phyloP scores from a whole-genome alignment of 2,797 vertebrate genomes.

The Oryzias sinensis region DNA sequence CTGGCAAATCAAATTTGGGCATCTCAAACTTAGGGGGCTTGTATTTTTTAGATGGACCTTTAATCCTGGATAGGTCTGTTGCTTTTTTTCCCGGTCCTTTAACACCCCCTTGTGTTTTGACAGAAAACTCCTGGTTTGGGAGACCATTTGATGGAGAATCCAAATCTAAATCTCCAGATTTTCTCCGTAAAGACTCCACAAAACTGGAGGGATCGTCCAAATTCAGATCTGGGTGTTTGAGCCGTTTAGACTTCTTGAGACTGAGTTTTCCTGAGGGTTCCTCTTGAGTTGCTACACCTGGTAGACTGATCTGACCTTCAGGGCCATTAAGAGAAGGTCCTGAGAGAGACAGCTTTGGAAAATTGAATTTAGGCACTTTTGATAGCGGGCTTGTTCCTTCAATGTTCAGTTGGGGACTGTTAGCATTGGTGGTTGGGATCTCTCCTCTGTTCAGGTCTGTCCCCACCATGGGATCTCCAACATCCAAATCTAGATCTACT shows the following conservation, averaged over 20 bases:
- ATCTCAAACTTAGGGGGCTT: conserved; percentile 59
- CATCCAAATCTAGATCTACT: background rate
- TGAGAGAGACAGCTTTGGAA: conserved; percentile 43
- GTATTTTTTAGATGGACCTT: conserved; percentile 41
- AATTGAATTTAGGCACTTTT: conserved; percentile 58
- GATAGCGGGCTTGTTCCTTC: conserved; percentile 39
- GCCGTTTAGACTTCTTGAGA: conserved; percentile 42
- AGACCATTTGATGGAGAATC: conserved; percentile 29
- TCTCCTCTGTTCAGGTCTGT: conserved; percentile 25
- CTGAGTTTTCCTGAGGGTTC: conserved; percentile 33
- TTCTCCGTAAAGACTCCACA: conserved; percentile 2
- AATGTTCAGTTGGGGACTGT: conserved; percentile 38
- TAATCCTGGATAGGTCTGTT: conserved; percentile 19
- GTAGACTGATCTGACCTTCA: conserved; percentile 26
- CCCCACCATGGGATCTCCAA: conserved; percentile 12
- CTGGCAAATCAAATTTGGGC: conserved; percentile 58
- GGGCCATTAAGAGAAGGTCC: conserved; percentile 23
- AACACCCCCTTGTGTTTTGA: conserved; percentile 17
- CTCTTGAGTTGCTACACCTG: conserved; percentile 26
- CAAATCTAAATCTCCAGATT: conserved; percentile 33
- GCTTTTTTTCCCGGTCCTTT: conserved; percentile 36
- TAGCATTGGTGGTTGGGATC: conserved; percentile 34
- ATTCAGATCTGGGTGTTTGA: conserved; percentile 53
- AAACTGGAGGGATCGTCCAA: conserved; percentile 46
- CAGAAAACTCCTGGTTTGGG: conserved; percentile 40